These are phyloP conservation scores for Sebastes alutus DNA, from an alignment of 2,797 vertebrate genomes.

Conservation along the genomic window DNA sequence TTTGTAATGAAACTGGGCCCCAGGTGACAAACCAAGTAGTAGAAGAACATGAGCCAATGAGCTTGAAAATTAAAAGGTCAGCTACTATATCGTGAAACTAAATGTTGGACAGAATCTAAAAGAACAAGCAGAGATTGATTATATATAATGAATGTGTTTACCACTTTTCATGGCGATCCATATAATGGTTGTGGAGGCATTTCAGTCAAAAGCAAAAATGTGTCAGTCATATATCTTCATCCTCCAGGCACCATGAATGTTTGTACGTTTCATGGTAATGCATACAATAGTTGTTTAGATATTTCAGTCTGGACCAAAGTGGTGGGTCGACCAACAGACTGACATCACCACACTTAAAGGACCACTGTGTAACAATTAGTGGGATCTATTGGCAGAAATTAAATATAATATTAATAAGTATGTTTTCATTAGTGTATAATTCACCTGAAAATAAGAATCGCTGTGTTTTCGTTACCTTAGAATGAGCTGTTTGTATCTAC, in stretches of 20 bases:
- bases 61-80: conserved; percentile 16
- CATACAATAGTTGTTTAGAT: not conserved
- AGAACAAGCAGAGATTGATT: not conserved
- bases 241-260: not conserved
- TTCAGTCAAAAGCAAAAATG: not conserved
- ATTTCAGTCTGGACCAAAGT: not conserved
- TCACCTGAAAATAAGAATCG: too few species aligned
- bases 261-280: not conserved
- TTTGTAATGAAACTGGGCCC: not conserved
- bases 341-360: not conserved
- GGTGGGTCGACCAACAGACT: not conserved
- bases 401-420: too few species aligned
- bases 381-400: too few species aligned
- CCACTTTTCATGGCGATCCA: not conserved
- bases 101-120: not conserved
- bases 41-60: conserved; percentile 8
- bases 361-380: not conserved
- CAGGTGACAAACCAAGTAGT: not conserved
- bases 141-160: not conserved
- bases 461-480: too few species aligned
- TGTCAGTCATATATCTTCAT: not conserved
- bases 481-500: too few species aligned
- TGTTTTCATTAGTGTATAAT: too few species aligned
- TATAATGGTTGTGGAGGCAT: not conserved
- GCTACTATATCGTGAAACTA: not conserved